phyloP scores from a whole-genome alignment of 2,888 invertebrate species.

The Hyposoter didymator region DNA sequence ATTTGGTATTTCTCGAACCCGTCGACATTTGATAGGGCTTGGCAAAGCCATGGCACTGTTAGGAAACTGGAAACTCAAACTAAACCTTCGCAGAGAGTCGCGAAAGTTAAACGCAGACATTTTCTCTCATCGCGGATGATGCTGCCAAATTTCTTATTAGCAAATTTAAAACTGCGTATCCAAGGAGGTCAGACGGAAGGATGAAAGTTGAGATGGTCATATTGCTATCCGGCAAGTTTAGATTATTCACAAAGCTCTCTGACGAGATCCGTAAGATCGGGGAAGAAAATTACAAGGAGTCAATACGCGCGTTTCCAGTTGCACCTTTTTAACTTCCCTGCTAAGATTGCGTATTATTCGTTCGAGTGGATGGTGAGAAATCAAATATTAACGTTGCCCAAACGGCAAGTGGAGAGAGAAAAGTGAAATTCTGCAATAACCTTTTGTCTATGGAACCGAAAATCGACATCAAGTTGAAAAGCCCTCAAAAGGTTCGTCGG shows the following conservation, averaged over 20 bases:
- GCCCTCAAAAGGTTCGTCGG: conserved; percentile 4
- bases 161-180: background rate
- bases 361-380: conserved; percentile 13
- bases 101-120: background rate
- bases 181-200: background rate
- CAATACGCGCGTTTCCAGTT: background rate
- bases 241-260: background rate
- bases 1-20: background rate
- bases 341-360: background rate
- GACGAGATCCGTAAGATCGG: background rate
- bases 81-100: background rate
- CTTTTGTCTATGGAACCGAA: conserved; percentile 39
- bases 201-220: background rate
- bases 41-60: background rate
- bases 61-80: conserved; percentile 1
- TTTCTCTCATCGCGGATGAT: background rate
- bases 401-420: background rate
- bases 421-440: conserved; percentile 36
- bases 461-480: conserved; percentile 17
- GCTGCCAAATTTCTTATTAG: conserved; percentile 7
- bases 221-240: background rate
- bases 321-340: background rate
- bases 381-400: conserved; percentile 42
- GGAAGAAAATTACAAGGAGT: background rate
- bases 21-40: background rate